Conservation (phyloP, 2,797 vertebrate genomes). For the Danio tinwini region DNA sequence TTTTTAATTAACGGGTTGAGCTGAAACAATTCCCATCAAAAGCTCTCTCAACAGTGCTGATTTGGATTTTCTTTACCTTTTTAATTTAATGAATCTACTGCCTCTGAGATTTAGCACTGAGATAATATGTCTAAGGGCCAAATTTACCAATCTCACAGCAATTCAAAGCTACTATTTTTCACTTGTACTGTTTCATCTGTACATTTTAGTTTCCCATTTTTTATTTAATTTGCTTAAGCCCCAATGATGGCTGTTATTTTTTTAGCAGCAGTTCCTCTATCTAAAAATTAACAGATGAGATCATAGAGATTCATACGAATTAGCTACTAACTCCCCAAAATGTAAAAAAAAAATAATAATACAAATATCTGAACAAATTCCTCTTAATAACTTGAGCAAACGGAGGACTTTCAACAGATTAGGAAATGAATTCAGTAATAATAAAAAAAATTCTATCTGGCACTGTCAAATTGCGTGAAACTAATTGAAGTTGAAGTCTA, state of each 20-base stretch:
- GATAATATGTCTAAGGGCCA: not conserved
- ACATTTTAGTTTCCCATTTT: too few relatives aligned
- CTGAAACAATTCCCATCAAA: constrained; percentile 21
- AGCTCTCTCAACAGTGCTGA: constrained; percentile 17
- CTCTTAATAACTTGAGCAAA: not conserved
- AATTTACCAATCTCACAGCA: too few relatives aligned
- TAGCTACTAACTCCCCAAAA: too few relatives aligned
- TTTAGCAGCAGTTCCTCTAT: too few relatives aligned
- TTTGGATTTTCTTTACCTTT: constrained; percentile 32
- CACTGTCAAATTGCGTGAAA: not conserved
- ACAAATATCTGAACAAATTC: too few relatives aligned
- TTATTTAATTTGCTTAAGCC: too few relatives aligned
- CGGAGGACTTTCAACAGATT: not conserved
- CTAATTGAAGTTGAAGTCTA: constrained; percentile 15
- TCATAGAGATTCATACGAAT: too few relatives aligned
- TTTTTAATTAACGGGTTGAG: constrained; percentile 48
- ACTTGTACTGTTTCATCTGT: too few relatives aligned
- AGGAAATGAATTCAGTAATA: not conserved
- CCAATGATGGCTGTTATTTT: too few relatives aligned
- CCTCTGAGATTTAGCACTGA: not conserved
- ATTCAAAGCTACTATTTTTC: too few relatives aligned
- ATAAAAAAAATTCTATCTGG: constrained; percentile 2
- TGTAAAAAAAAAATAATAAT: too few relatives aligned
- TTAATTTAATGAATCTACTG: constrained; percentile 40
- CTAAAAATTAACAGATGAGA: too few relatives aligned